phyloP scores from a whole-genome alignment of 1,140 invertebrate species.

The Bombus impatiens region DNA sequence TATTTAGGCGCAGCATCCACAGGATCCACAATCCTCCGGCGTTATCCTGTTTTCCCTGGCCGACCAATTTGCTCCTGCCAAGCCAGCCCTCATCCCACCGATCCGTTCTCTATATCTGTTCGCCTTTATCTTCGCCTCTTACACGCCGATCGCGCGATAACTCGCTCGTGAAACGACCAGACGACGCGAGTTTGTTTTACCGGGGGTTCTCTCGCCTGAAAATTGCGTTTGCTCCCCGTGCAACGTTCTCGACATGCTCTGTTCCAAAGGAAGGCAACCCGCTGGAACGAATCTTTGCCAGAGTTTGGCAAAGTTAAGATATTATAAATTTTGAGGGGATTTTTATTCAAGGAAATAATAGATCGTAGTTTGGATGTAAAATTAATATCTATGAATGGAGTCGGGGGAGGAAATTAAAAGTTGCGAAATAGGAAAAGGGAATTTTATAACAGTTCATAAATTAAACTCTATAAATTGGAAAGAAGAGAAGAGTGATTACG shows the following conservation, averaged over 20 bases:
- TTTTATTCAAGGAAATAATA: too few relatives aligned
- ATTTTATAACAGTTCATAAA: too few relatives aligned
- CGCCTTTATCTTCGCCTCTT: constrained; percentile 63
- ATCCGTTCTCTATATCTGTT: neutral
- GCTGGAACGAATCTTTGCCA: neutral
- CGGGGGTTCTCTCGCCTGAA: constrained; percentile 25
- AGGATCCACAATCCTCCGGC: constrained; percentile 65
- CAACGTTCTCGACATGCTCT: neutral
- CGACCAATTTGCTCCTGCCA: constrained; percentile 60
- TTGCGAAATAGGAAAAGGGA: too few relatives aligned
- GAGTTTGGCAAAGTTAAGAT: too few relatives aligned
- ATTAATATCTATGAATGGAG: too few relatives aligned
- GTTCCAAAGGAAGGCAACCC: neutral
- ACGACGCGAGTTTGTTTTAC: constrained; percentile 48
- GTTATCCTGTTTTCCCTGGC: constrained; percentile 66
- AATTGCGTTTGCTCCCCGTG: constrained; percentile 24
- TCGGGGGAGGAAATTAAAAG: too few relatives aligned
- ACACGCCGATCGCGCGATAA: constrained; percentile 63
- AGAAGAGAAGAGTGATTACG: too few relatives aligned
- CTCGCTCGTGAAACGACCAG: constrained; percentile 63
- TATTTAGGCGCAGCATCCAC: constrained; percentile 35
- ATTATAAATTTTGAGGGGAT: too few relatives aligned
- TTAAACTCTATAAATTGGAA: too few relatives aligned
- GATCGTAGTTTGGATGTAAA: too few relatives aligned
- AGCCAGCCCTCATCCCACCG: neutral